phyloP scores from a whole-genome alignment of 2,888 invertebrate genomes.

The Calliscelio sp. region DNA sequence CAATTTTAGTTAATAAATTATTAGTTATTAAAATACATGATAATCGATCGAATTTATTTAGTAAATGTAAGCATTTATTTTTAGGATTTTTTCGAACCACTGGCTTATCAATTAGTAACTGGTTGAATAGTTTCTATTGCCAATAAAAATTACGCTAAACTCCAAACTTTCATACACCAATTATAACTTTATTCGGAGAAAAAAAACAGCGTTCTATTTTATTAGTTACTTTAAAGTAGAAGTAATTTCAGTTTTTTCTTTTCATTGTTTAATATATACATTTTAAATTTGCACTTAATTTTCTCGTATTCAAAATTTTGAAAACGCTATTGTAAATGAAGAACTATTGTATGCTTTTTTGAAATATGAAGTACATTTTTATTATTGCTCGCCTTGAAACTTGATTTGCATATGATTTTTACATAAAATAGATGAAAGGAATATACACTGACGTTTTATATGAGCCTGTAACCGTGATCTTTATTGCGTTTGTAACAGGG shows the following conservation, averaged over 20 bases:
- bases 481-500: slow-evolving; percentile 29
- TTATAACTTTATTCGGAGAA: neutral
- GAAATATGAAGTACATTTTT: slow-evolving; percentile 26
- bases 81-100: neutral
- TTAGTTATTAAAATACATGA: too few relatives aligned
- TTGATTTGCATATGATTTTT: slow-evolving; percentile 52
- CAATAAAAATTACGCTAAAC: neutral
- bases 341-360: slow-evolving; percentile 20
- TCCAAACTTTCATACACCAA: neutral
- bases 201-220: neutral
- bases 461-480: slow-evolving; percentile 31
- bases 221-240: too few relatives aligned
- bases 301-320: neutral
- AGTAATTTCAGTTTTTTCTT: too few relatives aligned
- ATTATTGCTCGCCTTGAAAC: slow-evolving; percentile 23
- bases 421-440: slow-evolving; percentile 36
- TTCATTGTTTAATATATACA: too few relatives aligned
- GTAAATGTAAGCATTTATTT: too few relatives aligned
- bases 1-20: too few relatives aligned
- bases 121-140: neutral
- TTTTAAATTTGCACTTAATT: neutral
- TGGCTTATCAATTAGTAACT: slow-evolving; percentile 6
- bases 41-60: too few relatives aligned
- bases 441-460: slow-evolving; percentile 14
- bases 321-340: slow-evolving; percentile 13